Evolutionary conservation across 2,113 vertebrate species (phyloP).

Genomic region (Arothron firmamentum): DNA sequence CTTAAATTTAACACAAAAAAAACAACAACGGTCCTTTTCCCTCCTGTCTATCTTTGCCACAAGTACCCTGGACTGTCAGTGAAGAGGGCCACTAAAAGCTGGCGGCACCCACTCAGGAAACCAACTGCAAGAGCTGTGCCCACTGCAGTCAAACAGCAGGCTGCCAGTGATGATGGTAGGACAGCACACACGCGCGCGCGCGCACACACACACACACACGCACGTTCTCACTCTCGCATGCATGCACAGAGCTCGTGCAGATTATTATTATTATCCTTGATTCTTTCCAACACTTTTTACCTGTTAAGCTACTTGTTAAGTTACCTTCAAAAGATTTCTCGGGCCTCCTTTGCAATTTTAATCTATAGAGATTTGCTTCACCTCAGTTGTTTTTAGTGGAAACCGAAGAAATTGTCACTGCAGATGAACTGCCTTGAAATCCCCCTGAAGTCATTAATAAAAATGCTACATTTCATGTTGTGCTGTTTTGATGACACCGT

Average conservation of each 20-base stretch:
- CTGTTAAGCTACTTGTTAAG: too few species aligned
- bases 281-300: too few species aligned
- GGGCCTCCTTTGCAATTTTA: too few species aligned
- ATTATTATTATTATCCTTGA: conserved; percentile 1
- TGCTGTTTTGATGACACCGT: conserved; percentile 13
- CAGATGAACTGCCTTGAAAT: conserved; percentile 24
- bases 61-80: conserved; percentile 66
- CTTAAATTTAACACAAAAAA: too few species aligned
- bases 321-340: too few species aligned
- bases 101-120: conserved; percentile 79
- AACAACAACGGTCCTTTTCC: background rate
- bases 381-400: conserved; percentile 7
- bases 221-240: too few species aligned
- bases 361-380: too few species aligned
- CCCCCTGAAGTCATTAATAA: conserved; percentile 13
- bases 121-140: conserved; percentile 86
- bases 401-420: conserved; percentile 26
- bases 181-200: background rate
- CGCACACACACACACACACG: background rate
- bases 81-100: conserved; percentile 75
- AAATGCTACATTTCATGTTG: conserved; percentile 1
- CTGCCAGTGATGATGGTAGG: conserved; percentile 86
- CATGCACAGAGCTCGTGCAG: background rate
- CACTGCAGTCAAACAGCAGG: conserved; percentile 88
- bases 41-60: conserved; percentile 11